phyloP scores from a whole-genome alignment of 2,888 invertebrate species.

The Stomorhina lunata region DNA sequence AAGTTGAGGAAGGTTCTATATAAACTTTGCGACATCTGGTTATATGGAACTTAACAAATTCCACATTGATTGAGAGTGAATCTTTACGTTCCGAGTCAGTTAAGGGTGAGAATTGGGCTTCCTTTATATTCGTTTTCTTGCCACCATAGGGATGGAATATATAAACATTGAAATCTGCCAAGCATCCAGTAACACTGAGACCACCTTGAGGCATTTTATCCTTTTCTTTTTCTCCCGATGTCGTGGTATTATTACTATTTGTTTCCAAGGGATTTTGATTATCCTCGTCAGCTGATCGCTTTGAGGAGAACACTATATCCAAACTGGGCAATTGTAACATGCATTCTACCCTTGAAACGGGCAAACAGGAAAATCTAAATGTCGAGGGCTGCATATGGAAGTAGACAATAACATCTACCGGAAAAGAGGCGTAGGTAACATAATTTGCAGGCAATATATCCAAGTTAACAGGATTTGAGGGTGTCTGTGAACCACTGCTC shows the following conservation, averaged over 20 bases:
- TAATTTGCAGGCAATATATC: slow-evolving; percentile 85
- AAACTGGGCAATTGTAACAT: slow-evolving; percentile 97
- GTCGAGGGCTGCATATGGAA: slow-evolving; percentile 99
- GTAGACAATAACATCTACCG: slow-evolving; percentile 98
- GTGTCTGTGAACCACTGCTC: slow-evolving; percentile 73
- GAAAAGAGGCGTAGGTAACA: slow-evolving; percentile 95
- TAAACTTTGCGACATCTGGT: slow-evolving; percentile 94
- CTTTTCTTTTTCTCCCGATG: slow-evolving; percentile 69
- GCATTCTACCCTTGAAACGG: slow-evolving; percentile 97
- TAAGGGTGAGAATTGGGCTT: slow-evolving; percentile 92
- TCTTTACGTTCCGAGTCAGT: slow-evolving; percentile 95
- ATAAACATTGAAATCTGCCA: slow-evolving; percentile 98
- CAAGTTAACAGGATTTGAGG: slow-evolving; percentile 80
- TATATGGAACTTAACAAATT: slow-evolving; percentile 97
- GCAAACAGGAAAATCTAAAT: slow-evolving; percentile 96
- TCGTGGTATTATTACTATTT: slow-evolving; percentile 9
- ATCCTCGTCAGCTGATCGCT: slow-evolving; percentile 88
- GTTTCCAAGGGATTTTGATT: slow-evolving; percentile 59
- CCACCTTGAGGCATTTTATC: slow-evolving; percentile 78
- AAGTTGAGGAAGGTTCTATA: slow-evolving; percentile 82
- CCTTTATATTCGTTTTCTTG: slow-evolving; percentile 89
- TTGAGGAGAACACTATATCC: slow-evolving; percentile 97
- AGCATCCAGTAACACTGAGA: slow-evolving; percentile 95
- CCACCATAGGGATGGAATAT: slow-evolving; percentile 99
- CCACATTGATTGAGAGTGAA: slow-evolving; percentile 96